Evolutionary conservation across 1,140 invertebrate genomes (phyloP).

Genomic region (Paracyclopina nana): DNA sequence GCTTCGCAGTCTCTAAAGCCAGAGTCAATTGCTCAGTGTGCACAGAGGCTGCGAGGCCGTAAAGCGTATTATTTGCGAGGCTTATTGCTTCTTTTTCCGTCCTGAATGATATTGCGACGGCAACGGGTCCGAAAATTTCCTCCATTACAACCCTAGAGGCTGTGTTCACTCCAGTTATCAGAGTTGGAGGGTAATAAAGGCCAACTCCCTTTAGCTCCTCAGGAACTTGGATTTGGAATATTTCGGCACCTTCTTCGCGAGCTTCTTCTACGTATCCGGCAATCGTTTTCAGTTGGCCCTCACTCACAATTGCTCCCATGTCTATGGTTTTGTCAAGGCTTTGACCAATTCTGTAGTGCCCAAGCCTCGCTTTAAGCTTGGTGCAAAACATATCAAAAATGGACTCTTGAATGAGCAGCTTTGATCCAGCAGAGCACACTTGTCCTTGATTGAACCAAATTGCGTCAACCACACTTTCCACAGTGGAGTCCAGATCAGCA

Average conservation of each 20-base stretch:
- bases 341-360: constrained; percentile 24
- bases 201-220: constrained; percentile 18
- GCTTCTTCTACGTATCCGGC: constrained; percentile 26
- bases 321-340: constrained; percentile 29
- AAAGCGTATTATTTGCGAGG: constrained; percentile 34
- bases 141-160: constrained; percentile 27
- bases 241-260: constrained; percentile 27
- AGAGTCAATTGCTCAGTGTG: constrained; percentile 37
- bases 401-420: constrained; percentile 35
- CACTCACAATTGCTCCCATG: constrained; percentile 27
- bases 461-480: constrained; percentile 33
- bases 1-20: constrained; percentile 32
- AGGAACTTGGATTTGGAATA: constrained; percentile 19
- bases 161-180: constrained; percentile 29
- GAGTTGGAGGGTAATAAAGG: constrained; percentile 27
- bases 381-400: constrained; percentile 29
- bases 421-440: constrained; percentile 33
- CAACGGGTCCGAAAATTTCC: constrained; percentile 28
- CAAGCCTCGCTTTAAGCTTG: constrained; percentile 29
- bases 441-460: constrained; percentile 33
- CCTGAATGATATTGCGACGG: constrained; percentile 34
- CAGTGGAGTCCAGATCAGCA: constrained; percentile 37
- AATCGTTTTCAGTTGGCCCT: constrained; percentile 23
- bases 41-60: constrained; percentile 32
- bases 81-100: constrained; percentile 37